Evolutionary conservation across 2,113 vertebrate species (phyloP).

Genomic region (Ellobius talpinus): DNA sequence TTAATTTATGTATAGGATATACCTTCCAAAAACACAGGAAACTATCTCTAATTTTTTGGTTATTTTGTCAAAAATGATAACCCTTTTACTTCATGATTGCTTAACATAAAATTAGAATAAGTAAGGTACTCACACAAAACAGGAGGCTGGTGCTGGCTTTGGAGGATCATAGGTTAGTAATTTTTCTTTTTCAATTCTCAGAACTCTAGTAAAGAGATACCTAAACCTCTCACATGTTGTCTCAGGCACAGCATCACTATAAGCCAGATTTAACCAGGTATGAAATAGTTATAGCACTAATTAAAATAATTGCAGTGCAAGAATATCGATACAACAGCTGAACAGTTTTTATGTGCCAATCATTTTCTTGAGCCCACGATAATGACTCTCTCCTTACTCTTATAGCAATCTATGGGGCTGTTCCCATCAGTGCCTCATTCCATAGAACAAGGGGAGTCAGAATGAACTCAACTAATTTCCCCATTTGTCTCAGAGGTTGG

Average conservation of each 20-base stretch:
- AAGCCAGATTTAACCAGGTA: not conserved
- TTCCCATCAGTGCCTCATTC: not conserved
- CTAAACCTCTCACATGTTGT: not conserved
- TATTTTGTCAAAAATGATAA: not conserved
- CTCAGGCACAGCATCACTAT: not conserved
- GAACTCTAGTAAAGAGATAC: not conserved
- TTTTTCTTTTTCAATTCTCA: not conserved
- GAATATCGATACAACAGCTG: not conserved
- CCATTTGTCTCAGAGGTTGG: not conserved
- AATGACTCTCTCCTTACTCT: slow-evolving; percentile 20
- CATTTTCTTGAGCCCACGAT: not conserved
- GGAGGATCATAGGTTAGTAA: not conserved
- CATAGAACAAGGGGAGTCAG: not conserved
- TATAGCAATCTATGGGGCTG: not conserved
- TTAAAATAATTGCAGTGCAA: slow-evolving; percentile 35
- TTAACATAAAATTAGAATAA: slow-evolving; percentile 33
- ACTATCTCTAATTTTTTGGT: not conserved
- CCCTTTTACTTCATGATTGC: not conserved
- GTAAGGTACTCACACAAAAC: not conserved
- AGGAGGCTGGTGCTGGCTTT: not conserved
- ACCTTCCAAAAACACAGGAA: not conserved
- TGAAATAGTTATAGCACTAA: not conserved
- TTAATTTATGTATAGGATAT: not conserved
- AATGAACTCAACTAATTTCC: not conserved
- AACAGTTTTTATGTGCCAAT: slow-evolving; percentile 5